Base-by-base conservation (phyloP, 1,140 invertebrate genomes). In the Drosophila dunni region DNA sequence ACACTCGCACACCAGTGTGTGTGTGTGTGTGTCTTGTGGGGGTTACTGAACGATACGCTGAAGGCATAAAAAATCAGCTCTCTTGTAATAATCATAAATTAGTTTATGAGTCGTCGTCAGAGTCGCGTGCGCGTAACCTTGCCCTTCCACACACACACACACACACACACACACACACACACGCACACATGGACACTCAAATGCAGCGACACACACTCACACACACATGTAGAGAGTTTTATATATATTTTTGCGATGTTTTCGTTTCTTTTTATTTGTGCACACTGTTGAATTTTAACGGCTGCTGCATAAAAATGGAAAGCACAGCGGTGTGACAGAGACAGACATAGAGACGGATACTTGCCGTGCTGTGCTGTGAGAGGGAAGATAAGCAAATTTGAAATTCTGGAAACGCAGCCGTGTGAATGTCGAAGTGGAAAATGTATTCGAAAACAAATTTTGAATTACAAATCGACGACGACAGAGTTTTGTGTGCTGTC, bases 81-180 rank as follows among this genome's bases (percentile, higher is more conserved):
- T 89, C 58, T 78, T 73, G 86, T 90, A 90, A 90, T 90, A 90
- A 90, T 90, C 88, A 90, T 90, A 90, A 90, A 90, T 90, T 90
- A 90, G 88, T 90, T 90, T 88, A 90, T 86, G 82, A 89, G 85
- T 81, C 83, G 66, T 67, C 78, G 72, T 81, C 79, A 53, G 40
- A 50, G 75, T 78, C 75, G 83, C 83, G 83, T 89, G 84, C 80
- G 84, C 80, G 78, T 84, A 89, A 89, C 84, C 84, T 89, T 89
- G 84, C 81, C 80, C 84, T 89, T 89, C 57, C 64, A 68, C 40
- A 69, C 61, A 71, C 68, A 70, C 65, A 66, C 44, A 75, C 46
- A 62, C 53, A 38, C 45, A 38, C 58, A 2, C n/a, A 20, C 17
- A 48, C 45, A 63, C 48, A 67, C n/a, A 51, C 36, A n/a, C 29